These are phyloP conservation scores for Berghia stephanieae DNA, from an alignment of 1,140 invertebrate genomes.

Conservation along the genomic window DNA sequence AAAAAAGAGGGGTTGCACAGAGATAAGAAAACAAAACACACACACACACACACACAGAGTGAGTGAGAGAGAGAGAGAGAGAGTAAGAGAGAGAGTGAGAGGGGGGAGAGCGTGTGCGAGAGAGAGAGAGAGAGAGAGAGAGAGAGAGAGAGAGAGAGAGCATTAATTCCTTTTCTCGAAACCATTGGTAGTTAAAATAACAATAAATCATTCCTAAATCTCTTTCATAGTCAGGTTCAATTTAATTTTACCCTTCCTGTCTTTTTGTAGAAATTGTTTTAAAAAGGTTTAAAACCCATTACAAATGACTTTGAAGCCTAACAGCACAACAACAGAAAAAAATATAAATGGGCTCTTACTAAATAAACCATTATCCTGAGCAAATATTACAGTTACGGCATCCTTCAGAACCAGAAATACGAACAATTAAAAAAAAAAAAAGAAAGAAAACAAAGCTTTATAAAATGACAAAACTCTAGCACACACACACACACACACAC, in stretches of 20 bases:
- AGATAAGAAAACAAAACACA: too few relatives aligned
- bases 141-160: not conserved
- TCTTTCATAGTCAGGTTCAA: not conserved
- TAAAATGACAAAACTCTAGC: too few relatives aligned
- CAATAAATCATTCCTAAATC: not conserved
- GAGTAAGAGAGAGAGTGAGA: not conserved
- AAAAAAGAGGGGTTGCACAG: not conserved
- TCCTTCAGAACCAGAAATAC: not conserved
- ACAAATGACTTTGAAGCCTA: too few relatives aligned
- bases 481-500: too few relatives aligned
- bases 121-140: constrained; percentile 19
- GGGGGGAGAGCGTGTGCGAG: too few relatives aligned
- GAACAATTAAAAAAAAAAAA: too few relatives aligned
- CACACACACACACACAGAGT: not conserved
- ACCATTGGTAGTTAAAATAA: not conserved
- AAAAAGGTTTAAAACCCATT: too few relatives aligned
- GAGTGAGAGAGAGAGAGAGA: constrained; percentile 9
- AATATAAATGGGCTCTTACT: too few relatives aligned
- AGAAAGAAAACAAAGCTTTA: too few relatives aligned
- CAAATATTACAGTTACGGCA: not conserved
- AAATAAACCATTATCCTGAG: too few relatives aligned
- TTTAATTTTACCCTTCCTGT: not conserved
- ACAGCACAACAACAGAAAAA: too few relatives aligned
- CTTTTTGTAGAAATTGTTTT: too few relatives aligned
- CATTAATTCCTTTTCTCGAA: not conserved